Evolutionary conservation across 2,888 invertebrate species (phyloP), one percentile per base, ranked within the genome.

Genomic region (Oxycera nigricornis): DNA sequence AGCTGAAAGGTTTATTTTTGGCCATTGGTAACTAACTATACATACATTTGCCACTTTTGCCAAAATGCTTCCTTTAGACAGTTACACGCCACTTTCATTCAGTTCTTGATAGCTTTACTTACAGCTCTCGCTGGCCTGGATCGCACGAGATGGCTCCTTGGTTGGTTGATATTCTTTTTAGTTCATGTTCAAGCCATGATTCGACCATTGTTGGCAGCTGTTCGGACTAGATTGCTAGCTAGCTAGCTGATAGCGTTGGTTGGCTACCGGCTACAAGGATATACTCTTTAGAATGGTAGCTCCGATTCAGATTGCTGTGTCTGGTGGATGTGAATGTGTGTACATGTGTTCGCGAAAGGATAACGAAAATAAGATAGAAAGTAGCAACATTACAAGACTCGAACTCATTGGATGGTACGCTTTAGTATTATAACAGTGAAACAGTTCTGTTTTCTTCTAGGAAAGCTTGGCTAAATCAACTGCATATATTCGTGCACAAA

Each of bases 1-100:
- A 50, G 28, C 46, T 68, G 67, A 68, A 68, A 68, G 67, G 46
- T 68, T 68, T 68, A 68, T 68, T 68, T 68, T 68, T 68, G 39
- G 67, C 26, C n/a, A 59, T 28, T 59, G 59, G 28, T 28, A 59
- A 59, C 55, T 55, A 24, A n/a, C n/a, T n/a, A n/a, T n/a, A n/a
- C n/a, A n/a, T 26, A 68, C 67, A 68, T 68, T 68, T 46, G n/a
- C 67, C 50, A 50, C 61, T 61, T 31, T 9, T 26, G 50, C 67
- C 67, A 68, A 68, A 68, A 68, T 46, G 67, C 28, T 68, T 68
- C 67, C 67, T 68, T 41, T 65, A 61, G 9, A 61, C 31, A 4
- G 20, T 3, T 31, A 61, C 31, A 31, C 31, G 17, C 61, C 35
- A 31, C 61, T 31, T 61, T 61, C 31, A 28, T 31, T 61, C 28